Evolutionary conservation across 2,113 vertebrate genomes (phyloP).

Genomic region (Bettongia penicillata): DNA sequence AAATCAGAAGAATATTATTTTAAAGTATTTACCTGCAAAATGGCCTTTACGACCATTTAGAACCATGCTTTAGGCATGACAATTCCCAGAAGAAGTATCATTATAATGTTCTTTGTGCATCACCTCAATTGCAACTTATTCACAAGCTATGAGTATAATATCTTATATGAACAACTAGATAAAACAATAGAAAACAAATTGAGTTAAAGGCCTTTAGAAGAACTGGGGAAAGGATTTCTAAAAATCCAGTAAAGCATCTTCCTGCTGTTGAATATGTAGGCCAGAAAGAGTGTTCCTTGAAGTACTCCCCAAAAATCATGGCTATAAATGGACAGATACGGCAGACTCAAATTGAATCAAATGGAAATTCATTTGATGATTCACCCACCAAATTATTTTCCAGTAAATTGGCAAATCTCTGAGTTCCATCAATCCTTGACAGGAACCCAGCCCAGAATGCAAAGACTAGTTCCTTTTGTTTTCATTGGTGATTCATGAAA

Average conservation of each 20-base stretch:
- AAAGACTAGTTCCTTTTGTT: constrained; percentile 53
- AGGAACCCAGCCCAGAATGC: constrained; percentile 40
- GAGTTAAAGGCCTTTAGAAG: constrained; percentile 44
- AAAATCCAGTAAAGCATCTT: constrained; percentile 55
- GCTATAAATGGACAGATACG: constrained; percentile 65
- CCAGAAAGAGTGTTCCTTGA: constrained; percentile 41
- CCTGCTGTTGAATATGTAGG: constrained; percentile 38
- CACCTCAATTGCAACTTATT: constrained; percentile 17
- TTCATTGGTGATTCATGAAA: constrained; percentile 58
- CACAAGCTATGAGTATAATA: constrained; percentile 7
- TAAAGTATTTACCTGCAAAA: constrained; percentile 27
- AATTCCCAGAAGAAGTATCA: not conserved
- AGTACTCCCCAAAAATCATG: constrained; percentile 49
- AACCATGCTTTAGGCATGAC: not conserved
- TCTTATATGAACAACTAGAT: constrained; percentile 29
- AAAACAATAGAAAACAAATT: constrained; percentile 39
- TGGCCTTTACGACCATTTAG: not conserved
- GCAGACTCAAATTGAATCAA: constrained; percentile 61
- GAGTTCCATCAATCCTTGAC: constrained; percentile 64
- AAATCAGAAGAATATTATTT: constrained; percentile 40
- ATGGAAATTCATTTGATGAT: constrained; percentile 68
- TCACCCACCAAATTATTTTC: constrained; percentile 60
- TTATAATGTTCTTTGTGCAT: not conserved
- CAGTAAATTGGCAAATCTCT: constrained; percentile 70
- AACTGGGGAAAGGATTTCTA: constrained; percentile 45